Percentiles rank a stretch among this genome's conserved stretches.
Evolutionary conservation across 2,113 vertebrate genomes (phyloP).

Genomic region (Chinchilla lanigera): DNA sequence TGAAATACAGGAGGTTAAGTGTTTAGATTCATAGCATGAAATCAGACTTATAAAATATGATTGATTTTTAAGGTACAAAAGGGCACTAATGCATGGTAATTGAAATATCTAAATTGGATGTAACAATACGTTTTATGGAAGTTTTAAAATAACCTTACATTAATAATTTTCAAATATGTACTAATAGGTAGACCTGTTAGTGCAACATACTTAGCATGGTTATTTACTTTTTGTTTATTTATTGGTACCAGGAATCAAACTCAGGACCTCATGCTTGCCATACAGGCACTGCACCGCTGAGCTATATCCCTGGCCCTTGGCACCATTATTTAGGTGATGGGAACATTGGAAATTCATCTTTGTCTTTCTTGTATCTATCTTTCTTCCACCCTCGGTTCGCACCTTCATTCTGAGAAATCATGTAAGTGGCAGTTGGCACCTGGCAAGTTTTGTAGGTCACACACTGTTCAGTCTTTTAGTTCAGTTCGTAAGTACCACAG

Average conservation of each 20-base stretch:
- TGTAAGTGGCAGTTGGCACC: neutral
- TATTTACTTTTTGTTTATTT: neutral
- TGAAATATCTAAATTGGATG: constrained; percentile 68
- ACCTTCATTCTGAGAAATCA: neutral
- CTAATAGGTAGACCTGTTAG: constrained; percentile 50
- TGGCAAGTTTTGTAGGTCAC: neutral
- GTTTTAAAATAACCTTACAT: constrained; percentile 48
- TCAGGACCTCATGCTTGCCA: neutral
- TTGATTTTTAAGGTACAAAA: constrained; percentile 73
- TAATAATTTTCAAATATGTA: constrained; percentile 66
- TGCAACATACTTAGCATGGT: neutral
- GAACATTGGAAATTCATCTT: neutral
- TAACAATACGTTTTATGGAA: constrained; percentile 69
- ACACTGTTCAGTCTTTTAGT: neutral
- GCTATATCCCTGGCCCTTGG: neutral
- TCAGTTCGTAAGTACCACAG: neutral
- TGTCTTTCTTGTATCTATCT: neutral
- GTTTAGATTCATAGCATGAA: constrained; percentile 41
- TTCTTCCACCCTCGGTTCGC: neutral
- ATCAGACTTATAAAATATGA: constrained; percentile 59
- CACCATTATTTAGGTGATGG: neutral
- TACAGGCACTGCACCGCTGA: neutral
- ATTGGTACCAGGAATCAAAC: neutral
- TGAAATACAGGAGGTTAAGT: neutral
- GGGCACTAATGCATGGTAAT: constrained; percentile 70